Percentiles rank a stretch among this genome's conserved stretches.
Conservation (phyloP, 2,888 invertebrate species). For the Cheilosia vernalis region DNA sequence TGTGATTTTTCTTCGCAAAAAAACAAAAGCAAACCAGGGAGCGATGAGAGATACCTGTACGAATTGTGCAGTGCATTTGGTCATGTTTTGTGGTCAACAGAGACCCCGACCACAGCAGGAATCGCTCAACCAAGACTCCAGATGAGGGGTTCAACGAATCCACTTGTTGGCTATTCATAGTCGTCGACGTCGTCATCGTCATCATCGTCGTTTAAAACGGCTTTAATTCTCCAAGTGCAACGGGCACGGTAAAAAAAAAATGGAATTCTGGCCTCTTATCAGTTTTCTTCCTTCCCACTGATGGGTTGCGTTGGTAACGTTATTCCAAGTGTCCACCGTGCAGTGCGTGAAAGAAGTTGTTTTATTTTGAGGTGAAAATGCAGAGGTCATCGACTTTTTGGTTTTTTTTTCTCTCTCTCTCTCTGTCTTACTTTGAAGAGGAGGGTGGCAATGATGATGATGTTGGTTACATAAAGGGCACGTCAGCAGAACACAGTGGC, state of each 20-base stretch:
- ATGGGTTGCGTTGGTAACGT: too few species aligned
- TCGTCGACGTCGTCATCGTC: constrained; percentile 1
- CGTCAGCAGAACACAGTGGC: neutral
- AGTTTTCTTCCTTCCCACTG: neutral
- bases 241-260: constrained; percentile 44
- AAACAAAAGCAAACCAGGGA: too few species aligned
- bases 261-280: constrained; percentile 33
- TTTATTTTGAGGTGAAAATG: constrained; percentile 43
- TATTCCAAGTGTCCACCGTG: constrained; percentile 23
- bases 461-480: constrained; percentile 35
- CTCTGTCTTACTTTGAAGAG: constrained; percentile 1
- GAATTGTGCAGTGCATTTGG: constrained; percentile 52
- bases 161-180: constrained; percentile 39
- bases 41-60: neutral
- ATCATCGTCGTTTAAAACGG: neutral
- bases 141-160: constrained; percentile 61
- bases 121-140: constrained; percentile 46
- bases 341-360: constrained; percentile 37
- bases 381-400: constrained; percentile 63
- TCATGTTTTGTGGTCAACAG: constrained; percentile 66
- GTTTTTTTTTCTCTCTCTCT: constrained; percentile 12
- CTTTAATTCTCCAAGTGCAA: constrained; percentile 51
- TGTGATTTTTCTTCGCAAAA: constrained; percentile 20
- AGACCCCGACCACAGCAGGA: constrained; percentile 30
- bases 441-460: constrained; percentile 22